phyloP scores from a whole-genome alignment of 2,888 invertebrate genomes.

The Drosophila vallismaia region DNA sequence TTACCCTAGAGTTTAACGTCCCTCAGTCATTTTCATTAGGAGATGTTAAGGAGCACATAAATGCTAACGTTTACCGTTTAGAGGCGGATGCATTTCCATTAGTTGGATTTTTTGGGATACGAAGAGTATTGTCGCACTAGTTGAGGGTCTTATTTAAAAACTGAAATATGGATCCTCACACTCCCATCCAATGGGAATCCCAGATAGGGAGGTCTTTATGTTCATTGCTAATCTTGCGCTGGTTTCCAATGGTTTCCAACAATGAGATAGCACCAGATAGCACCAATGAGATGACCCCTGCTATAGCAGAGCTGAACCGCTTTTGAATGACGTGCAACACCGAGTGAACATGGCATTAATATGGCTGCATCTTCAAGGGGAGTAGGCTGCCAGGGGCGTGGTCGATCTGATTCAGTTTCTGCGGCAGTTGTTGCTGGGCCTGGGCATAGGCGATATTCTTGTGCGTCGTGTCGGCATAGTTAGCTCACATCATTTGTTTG shows the following conservation, averaged over 20 bases:
- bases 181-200: neutral
- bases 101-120: too few relatives aligned
- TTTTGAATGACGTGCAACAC: constrained; percentile 60
- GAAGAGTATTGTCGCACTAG: too few relatives aligned
- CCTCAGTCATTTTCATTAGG: constrained; percentile 51
- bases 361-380: constrained; percentile 60
- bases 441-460: constrained; percentile 17
- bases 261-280: neutral
- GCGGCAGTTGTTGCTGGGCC: neutral
- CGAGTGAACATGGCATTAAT: constrained; percentile 64
- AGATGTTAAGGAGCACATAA: constrained; percentile 71
- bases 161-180: too few relatives aligned
- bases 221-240: neutral
- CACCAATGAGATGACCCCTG: constrained; percentile 27
- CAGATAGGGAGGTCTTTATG: neutral
- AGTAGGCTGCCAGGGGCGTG: constrained; percentile 37
- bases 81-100: constrained; percentile 21
- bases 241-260: neutral
- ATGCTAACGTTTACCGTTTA: constrained; percentile 48
- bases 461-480: constrained; percentile 51
- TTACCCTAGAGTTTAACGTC: neutral
- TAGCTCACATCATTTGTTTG: constrained; percentile 53
- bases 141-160: too few relatives aligned
- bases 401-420: constrained; percentile 39
- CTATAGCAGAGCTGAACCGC: constrained; percentile 5